Evolutionary conservation across 2,888 invertebrate species (phyloP).

Genomic region (Cosmia pyralina): DNA sequence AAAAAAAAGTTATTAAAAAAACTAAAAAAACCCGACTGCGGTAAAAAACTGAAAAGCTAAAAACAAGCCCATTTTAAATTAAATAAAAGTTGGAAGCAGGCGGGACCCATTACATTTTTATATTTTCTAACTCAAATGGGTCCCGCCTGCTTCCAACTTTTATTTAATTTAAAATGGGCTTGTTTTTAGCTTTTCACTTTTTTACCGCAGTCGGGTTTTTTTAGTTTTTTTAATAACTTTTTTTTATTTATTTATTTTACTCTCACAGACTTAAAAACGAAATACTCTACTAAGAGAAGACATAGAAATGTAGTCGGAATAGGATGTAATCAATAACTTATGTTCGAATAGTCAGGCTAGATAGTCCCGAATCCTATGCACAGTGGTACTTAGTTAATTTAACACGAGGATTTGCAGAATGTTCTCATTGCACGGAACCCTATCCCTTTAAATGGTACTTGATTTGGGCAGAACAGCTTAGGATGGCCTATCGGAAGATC

Average conservation of each 20-base stretch:
- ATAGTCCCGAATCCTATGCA: slow-evolving; percentile 28
- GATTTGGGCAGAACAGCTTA: slow-evolving; percentile 34
- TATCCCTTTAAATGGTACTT: slow-evolving; percentile 44
- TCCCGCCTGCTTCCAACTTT: too few relatives aligned
- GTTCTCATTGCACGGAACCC: slow-evolving; percentile 33
- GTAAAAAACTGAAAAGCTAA: too few relatives aligned
- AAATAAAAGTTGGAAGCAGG: too few relatives aligned
- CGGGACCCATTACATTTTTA: too few relatives aligned
- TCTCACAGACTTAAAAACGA: not conserved
- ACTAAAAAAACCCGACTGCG: too few relatives aligned
- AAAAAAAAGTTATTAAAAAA: too few relatives aligned
- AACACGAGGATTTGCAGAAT: slow-evolving; percentile 44
- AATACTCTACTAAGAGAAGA: not conserved
- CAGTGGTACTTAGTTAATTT: slow-evolving; percentile 34
- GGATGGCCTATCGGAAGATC: slow-evolving; percentile 32
- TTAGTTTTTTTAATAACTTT: too few relatives aligned
- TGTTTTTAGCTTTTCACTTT: too few relatives aligned
- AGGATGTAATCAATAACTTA: slow-evolving; percentile 20
- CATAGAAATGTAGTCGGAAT: not conserved
- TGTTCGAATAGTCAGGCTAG: slow-evolving; percentile 27
- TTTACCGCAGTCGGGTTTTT: too few relatives aligned
- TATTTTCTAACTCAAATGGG: too few relatives aligned
- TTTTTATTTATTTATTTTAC: not conserved
- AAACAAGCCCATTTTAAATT: too few relatives aligned
- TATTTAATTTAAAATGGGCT: too few relatives aligned